A percentile compares a stretch with the other conserved stretches of the same genome.
Conservation (phyloP, 2,113 vertebrate genomes). For the Chaenocephalus aceratus region DNA sequence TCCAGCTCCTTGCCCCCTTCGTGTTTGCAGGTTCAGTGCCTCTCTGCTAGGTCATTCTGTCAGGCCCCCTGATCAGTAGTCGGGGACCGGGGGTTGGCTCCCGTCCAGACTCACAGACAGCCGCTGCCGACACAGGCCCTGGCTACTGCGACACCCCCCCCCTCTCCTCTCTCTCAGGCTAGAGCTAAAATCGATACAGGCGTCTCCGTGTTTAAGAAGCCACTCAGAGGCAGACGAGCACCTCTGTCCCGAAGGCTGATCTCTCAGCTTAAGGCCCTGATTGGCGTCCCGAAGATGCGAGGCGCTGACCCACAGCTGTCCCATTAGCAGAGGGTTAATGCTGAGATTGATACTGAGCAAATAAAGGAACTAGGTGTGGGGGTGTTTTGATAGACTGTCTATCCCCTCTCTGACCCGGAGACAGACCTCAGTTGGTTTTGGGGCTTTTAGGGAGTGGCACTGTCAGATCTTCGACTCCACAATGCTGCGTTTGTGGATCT, state of each 20-base stretch:
- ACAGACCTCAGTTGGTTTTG: conserved; percentile 56
- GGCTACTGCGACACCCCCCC: conserved; percentile 11
- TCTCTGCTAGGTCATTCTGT: conserved; percentile 82
- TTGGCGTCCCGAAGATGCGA: conserved; percentile 80
- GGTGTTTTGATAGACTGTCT: conserved; percentile 83
- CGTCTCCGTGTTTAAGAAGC: conserved; percentile 84
- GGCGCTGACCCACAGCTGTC: conserved; percentile 86
- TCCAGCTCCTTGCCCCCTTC: conserved; percentile 76
- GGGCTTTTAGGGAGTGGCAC: conserved; percentile 50
- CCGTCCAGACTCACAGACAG: conserved; percentile 69
- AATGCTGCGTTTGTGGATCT: not conserved
- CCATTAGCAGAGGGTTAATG: conserved; percentile 85
- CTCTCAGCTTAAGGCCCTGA: conserved; percentile 84
- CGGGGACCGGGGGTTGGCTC: conserved; percentile 73
- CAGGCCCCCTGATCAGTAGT: conserved; percentile 79
- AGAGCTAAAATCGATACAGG: conserved; percentile 84
- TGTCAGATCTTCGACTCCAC: conserved; percentile 23
- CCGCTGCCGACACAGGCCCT: conserved; percentile 50
- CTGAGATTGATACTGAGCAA: conserved; percentile 85
- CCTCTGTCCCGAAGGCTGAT: conserved; percentile 83
- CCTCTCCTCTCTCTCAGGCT: conserved; percentile 40
- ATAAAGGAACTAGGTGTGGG: conserved; percentile 84
- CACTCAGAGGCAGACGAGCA: conserved; percentile 82
- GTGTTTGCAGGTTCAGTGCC: conserved; percentile 86
- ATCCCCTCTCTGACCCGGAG: conserved; percentile 67